phyloP scores from a whole-genome alignment of 2,113 vertebrate species.

The Onychorhynchus coronatus region DNA sequence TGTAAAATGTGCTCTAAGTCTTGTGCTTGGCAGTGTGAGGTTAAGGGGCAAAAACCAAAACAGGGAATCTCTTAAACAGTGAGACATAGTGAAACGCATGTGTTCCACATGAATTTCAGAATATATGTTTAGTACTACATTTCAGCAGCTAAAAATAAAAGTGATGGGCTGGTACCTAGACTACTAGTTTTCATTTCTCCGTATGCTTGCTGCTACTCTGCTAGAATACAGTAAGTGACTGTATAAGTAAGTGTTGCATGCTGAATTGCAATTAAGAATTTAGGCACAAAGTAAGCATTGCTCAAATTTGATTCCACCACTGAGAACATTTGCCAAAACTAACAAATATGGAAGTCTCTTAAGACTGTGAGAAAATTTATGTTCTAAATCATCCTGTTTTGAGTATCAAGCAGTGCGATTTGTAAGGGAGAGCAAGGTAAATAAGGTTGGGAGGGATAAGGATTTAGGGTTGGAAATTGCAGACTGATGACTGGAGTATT shows the following conservation, averaged over 20 bases:
- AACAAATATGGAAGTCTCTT: background rate
- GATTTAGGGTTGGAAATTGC: background rate
- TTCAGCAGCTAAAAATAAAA: slow-evolving; percentile 14
- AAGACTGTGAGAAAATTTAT: background rate
- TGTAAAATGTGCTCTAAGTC: slow-evolving; percentile 57
- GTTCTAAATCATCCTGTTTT: background rate
- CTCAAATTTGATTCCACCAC: background rate
- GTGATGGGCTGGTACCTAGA: background rate
- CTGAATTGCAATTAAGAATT: background rate
- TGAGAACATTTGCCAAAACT: background rate
- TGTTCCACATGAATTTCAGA: background rate
- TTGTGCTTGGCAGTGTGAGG: slow-evolving; percentile 20
- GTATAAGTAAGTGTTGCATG: background rate
- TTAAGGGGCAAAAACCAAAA: slow-evolving; percentile 23
- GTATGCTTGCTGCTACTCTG: background rate
- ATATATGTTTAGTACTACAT: background rate
- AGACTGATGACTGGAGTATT: background rate
- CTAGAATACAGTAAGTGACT: background rate
- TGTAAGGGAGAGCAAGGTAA: background rate
- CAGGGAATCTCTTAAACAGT: background rate
- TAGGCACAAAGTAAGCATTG: background rate
- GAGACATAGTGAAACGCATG: background rate
- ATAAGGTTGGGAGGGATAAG: background rate
- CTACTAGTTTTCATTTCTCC: background rate
- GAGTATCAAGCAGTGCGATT: background rate